A percentile compares a stretch with the other conserved stretches of the same genome.
phyloP scores from a whole-genome alignment of 2,888 invertebrate species.

The Sturmia bella region DNA sequence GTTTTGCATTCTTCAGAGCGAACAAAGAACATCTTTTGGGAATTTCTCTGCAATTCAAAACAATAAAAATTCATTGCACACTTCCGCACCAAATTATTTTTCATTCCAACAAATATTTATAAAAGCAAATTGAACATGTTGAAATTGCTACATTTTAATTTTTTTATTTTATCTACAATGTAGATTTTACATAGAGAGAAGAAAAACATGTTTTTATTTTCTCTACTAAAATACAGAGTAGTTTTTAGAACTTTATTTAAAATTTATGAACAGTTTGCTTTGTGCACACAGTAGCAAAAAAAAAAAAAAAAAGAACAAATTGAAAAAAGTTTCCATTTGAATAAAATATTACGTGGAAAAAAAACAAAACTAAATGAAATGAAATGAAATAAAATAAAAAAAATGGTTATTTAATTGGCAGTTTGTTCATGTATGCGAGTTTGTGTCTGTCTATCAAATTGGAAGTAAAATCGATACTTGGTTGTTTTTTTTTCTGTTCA shows the following conservation, averaged over 20 bases:
- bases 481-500: neutral
- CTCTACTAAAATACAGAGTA: too few species aligned
- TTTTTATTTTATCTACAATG: neutral
- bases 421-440: too few species aligned
- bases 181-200: neutral
- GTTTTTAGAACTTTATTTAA: conserved; percentile 1
- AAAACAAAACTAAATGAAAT: neutral
- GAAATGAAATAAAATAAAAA: neutral
- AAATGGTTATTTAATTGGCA: too few species aligned
- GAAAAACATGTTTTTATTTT: neutral
- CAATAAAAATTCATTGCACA: conserved; percentile 17
- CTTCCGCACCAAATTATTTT: conserved; percentile 24
- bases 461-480: conserved; percentile 23
- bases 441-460: too few species aligned
- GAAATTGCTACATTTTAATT: conserved; percentile 1
- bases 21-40: conserved; percentile 13
- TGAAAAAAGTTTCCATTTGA: conserved; percentile 6
- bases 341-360: neutral
- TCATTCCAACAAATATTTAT: conserved; percentile 3
- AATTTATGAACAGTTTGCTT: conserved; percentile 23
- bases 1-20: neutral
- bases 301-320: neutral
- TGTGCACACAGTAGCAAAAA: neutral
- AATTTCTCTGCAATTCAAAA: neutral
- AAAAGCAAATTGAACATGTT: conserved; percentile 14